Evolutionary conservation across 2,113 vertebrate genomes (phyloP).

Genomic region (Illadopsis cleaveri): DNA sequence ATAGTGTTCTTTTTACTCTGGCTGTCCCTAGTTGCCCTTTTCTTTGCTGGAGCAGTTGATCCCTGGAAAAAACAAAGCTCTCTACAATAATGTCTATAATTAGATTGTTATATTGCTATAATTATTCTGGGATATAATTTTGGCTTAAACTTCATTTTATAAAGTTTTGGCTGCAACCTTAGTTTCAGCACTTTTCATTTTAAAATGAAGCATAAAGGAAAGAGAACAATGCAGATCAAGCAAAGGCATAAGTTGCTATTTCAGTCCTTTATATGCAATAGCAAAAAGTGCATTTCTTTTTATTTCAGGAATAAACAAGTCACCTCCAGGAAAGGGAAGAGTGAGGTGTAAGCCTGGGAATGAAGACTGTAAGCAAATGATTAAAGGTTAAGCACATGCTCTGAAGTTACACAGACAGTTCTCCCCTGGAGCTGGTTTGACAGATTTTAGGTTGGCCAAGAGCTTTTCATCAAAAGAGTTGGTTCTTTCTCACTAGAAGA

Average conservation of each 20-base stretch:
- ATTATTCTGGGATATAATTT: background rate
- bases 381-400: background rate
- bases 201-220: background rate
- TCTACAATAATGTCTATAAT: background rate
- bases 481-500: background rate
- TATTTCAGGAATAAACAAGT: background rate
- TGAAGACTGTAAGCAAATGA: background rate
- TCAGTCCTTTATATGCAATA: background rate
- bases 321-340: background rate
- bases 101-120: background rate
- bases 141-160: background rate
- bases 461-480: background rate
- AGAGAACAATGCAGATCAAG: background rate
- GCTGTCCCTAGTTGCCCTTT: background rate
- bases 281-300: background rate
- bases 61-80: background rate
- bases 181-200: background rate
- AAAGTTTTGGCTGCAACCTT: background rate
- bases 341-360: background rate
- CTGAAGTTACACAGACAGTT: background rate
- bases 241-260: background rate
- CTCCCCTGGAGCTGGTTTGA: background rate
- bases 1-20: background rate
- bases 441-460: background rate
- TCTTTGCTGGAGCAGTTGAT: background rate